Evolutionary conservation across 2,113 vertebrate species (phyloP).

Genomic region (Brachyhypopomus gauderio): DNA sequence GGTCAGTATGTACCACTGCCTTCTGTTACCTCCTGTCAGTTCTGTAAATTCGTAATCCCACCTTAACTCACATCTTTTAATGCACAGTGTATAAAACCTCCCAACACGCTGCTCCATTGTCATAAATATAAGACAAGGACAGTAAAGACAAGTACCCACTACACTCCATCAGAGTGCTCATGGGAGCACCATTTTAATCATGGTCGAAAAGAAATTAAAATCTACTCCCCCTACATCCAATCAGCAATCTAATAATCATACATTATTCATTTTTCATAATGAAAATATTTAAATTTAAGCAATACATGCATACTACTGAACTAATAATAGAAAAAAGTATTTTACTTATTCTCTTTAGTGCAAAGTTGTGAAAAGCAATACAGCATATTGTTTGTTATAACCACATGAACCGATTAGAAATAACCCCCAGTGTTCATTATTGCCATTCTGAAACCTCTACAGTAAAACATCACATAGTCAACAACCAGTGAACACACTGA

Average conservation of each 20-base stretch:
- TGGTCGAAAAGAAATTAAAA: not conserved
- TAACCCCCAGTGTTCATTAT: too few species aligned
- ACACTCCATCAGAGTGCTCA: not conserved
- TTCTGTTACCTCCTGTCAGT: not conserved
- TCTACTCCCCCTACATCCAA: not conserved
- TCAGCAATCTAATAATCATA: not conserved
- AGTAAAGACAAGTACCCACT: constrained; percentile 9
- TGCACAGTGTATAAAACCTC: not conserved
- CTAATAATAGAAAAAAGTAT: not conserved
- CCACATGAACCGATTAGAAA: not conserved
- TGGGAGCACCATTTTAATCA: constrained; percentile 2
- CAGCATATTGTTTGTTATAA: not conserved
- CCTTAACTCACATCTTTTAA: not conserved
- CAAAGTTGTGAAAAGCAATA: not conserved
- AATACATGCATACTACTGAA: not conserved
- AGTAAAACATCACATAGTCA: too few species aligned
- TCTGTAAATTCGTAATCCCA: not conserved
- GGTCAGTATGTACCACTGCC: too few species aligned
- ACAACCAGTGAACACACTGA: too few species aligned
- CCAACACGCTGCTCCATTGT: not conserved
- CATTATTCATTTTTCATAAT: not conserved
- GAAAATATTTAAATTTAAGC: not conserved
- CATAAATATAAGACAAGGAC: not conserved
- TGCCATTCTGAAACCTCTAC: too few species aligned
- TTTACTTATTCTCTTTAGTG: not conserved